phyloP scores from a whole-genome alignment of 2,113 vertebrate genomes.

The Peromyscus leucopus region DNA sequence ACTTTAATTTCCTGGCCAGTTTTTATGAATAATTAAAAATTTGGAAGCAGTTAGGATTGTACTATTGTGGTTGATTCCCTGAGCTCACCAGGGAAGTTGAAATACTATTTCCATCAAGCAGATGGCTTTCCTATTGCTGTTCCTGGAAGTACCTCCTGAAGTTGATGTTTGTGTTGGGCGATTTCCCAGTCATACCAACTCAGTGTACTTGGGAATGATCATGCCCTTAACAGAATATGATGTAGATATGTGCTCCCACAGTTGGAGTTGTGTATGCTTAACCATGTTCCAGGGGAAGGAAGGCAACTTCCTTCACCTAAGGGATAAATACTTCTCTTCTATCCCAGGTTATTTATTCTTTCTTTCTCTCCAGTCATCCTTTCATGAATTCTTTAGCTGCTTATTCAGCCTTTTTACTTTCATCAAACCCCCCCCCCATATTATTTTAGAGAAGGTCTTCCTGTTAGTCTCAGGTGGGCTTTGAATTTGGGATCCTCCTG shows the following conservation, averaged over 20 bases:
- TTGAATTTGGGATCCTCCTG: neutral
- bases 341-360: neutral
- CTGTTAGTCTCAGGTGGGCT: neutral
- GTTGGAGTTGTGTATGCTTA: constrained; percentile 9
- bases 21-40: constrained; percentile 79
- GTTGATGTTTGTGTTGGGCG: constrained; percentile 50
- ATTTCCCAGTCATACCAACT: constrained; percentile 49
- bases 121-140: constrained; percentile 56
- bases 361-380: neutral
- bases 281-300: neutral
- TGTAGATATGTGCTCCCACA: neutral
- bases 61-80: constrained; percentile 53
- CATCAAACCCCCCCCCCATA: neutral
- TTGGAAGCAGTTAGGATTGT: constrained; percentile 66
- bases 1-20: constrained; percentile 73
- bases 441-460: neutral
- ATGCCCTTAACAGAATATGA: constrained; percentile 40
- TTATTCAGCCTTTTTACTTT: neutral
- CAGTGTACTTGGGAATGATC: constrained; percentile 44
- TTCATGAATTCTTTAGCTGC: neutral
- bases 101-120: constrained; percentile 70
- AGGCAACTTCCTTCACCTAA: neutral
- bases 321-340: neutral
- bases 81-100: constrained; percentile 62
- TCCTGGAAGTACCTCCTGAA: neutral